These are phyloP conservation scores for Troilus luridus DNA, from an alignment of 2,888 invertebrate genomes.

Conservation along the genomic window DNA sequence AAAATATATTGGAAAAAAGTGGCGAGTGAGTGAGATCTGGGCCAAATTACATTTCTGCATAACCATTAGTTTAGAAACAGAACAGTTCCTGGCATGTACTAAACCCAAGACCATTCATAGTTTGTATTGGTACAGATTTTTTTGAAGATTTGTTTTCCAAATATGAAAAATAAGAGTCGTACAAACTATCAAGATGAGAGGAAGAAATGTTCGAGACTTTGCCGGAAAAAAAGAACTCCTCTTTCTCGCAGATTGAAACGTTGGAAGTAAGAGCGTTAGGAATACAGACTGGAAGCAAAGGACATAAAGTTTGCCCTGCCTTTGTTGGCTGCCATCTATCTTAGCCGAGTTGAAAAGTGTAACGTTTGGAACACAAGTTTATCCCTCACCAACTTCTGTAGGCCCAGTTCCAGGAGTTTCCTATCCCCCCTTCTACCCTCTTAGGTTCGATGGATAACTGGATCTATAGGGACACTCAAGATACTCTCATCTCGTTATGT, in stretches of 20 bases:
- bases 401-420: not conserved
- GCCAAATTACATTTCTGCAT: no score
- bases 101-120: no score
- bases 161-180: not conserved
- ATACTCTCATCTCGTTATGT: no score
- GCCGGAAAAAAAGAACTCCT: not conserved
- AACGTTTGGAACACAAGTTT: not conserved
- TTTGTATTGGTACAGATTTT: no score
- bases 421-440: not conserved
- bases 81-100: no score
- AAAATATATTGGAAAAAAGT: no score
- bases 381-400: constrained; percentile 21
- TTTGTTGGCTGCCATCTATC: constrained; percentile 8
- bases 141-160: no score
- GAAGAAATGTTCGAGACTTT: not conserved
- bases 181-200: not conserved
- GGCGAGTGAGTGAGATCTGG: no score
- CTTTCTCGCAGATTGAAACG: not conserved
- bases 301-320: not conserved
- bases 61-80: no score
- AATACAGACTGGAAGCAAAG: not conserved
- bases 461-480: not conserved
- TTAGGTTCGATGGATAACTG: not conserved
- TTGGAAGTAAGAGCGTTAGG: not conserved
- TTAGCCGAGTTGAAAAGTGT: constrained; percentile 13